phyloP scores from a whole-genome alignment of 2,113 vertebrate genomes.

The Pseudolaguvia tuberculata region DNA sequence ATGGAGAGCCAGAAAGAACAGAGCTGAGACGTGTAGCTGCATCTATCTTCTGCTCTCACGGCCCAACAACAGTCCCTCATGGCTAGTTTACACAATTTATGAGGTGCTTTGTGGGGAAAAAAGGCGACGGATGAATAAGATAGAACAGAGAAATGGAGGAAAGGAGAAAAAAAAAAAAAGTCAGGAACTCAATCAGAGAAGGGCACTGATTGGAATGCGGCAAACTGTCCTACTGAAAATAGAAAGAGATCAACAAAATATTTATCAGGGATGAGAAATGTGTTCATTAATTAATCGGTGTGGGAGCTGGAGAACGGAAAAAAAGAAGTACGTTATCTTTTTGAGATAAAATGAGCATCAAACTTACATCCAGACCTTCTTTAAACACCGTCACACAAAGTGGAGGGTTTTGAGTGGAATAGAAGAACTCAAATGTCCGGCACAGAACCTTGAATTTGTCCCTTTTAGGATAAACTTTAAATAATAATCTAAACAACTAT shows the following conservation, averaged over 20 bases:
- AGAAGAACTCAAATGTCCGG: not conserved
- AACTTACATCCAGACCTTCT: too few relatives aligned
- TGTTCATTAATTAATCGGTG: too few relatives aligned
- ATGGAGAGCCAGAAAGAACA: slow-evolving; percentile 41
- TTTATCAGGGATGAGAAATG: not conserved
- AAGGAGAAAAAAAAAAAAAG: not conserved
- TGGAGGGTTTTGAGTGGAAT: not conserved
- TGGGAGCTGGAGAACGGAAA: not conserved
- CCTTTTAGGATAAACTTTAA: not conserved
- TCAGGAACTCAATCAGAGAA: slow-evolving; percentile 23
- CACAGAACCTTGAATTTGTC: not conserved
- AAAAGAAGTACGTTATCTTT: not conserved
- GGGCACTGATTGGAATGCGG: slow-evolving; percentile 20
- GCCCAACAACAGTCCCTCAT: slow-evolving; percentile 42
- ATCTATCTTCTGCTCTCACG: slow-evolving; percentile 40
- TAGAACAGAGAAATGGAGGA: not conserved
- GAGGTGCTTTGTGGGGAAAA: slow-evolving; percentile 14
- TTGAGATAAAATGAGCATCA: too few relatives aligned
- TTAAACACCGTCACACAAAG: too few relatives aligned
- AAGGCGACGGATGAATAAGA: slow-evolving; percentile 25
- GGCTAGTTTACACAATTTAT: slow-evolving; percentile 51
- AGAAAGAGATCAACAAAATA: slow-evolving; percentile 60
- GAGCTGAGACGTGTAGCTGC: slow-evolving; percentile 29
- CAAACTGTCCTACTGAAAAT: slow-evolving; percentile 38
- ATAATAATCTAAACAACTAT: not conserved